Percentiles rank a stretch among this genome's conserved stretches.
phyloP scores from a whole-genome alignment of 1,140 invertebrate genomes.

The Amphibalanus amphitrite region DNA sequence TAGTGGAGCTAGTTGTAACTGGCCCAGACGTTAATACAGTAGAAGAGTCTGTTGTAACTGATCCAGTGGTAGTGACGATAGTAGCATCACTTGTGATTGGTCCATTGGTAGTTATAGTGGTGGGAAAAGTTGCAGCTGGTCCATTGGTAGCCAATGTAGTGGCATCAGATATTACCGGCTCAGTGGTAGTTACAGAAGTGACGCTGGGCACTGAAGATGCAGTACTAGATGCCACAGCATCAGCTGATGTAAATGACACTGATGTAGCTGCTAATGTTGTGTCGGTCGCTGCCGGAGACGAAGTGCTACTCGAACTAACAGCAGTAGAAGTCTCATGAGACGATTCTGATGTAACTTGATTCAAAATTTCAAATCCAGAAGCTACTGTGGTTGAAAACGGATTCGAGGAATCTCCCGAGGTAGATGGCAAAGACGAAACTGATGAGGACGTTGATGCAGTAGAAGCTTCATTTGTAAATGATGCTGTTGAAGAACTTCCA shows the following conservation, averaged over 20 bases:
- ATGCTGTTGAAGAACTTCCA: background rate
- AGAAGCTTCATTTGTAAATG: conserved; percentile 9
- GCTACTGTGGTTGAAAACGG: too few relatives aligned
- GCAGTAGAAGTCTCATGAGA: too few relatives aligned
- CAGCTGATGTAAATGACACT: too few relatives aligned
- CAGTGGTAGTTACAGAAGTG: conserved; percentile 7
- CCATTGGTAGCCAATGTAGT: background rate
- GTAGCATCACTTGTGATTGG: background rate
- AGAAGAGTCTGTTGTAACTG: background rate
- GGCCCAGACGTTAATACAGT: background rate
- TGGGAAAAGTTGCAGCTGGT: background rate
- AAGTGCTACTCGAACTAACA: too few relatives aligned
- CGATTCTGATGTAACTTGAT: conserved; percentile 7
- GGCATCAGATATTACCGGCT: conserved; percentile 4
- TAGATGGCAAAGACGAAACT: too few relatives aligned
- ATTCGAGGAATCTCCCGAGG: too few relatives aligned
- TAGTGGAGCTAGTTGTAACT: background rate
- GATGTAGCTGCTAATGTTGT: too few relatives aligned
- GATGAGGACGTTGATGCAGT: conserved; percentile 6
- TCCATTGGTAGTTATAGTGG: background rate
- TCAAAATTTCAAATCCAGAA: too few relatives aligned
- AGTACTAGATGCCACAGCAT: too few relatives aligned
- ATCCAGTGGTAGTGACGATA: background rate
- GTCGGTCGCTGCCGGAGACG: too few relatives aligned
- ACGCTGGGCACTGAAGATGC: too few relatives aligned